phyloP scores from a whole-genome alignment of 2,888 invertebrate genomes.

The Machimus rusticus region DNA sequence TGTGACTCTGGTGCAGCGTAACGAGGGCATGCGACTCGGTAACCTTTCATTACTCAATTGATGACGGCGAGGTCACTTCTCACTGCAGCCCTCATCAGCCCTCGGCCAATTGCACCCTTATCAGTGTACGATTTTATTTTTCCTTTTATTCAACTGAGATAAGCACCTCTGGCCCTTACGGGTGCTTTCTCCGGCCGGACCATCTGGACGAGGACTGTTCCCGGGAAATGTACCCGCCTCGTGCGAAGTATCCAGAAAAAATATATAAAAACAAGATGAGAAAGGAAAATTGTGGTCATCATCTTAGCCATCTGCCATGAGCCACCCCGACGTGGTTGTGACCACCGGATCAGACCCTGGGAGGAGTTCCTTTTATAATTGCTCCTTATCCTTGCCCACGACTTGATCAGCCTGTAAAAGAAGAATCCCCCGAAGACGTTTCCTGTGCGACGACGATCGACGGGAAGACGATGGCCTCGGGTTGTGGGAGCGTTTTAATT shows the following conservation, averaged over 20 bases:
- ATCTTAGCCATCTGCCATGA: conserved; percentile 25
- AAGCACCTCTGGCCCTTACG: not conserved
- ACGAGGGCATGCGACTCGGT: not conserved
- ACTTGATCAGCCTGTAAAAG: not conserved
- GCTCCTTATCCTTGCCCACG: conserved; percentile 6
- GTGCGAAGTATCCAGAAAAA: not conserved
- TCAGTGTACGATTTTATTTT: conserved; percentile 6
- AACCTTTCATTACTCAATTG: conserved; percentile 16
- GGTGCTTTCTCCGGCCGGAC: not conserved
- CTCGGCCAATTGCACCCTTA: conserved; percentile 1
- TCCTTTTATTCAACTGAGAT: conserved; percentile 8
- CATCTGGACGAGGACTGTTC: not conserved
- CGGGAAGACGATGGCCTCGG: not conserved
- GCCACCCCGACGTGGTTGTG: not conserved
- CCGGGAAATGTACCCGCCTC: not conserved
- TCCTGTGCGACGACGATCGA: not conserved
- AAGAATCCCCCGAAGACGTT: not conserved
- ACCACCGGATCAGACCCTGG: not conserved
- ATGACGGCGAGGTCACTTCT: not conserved
- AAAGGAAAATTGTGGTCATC: conserved; percentile 24
- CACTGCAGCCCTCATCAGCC: not conserved
- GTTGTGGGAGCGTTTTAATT: conserved; percentile 20
- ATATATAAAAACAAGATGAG: conserved; percentile 1
- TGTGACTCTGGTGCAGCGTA: not conserved
- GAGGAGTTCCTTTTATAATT: conserved; percentile 21